These are phyloP conservation scores for Otolemur crassicaudatus DNA, from an alignment of 2,797 vertebrate species.

Conservation along the genomic window DNA sequence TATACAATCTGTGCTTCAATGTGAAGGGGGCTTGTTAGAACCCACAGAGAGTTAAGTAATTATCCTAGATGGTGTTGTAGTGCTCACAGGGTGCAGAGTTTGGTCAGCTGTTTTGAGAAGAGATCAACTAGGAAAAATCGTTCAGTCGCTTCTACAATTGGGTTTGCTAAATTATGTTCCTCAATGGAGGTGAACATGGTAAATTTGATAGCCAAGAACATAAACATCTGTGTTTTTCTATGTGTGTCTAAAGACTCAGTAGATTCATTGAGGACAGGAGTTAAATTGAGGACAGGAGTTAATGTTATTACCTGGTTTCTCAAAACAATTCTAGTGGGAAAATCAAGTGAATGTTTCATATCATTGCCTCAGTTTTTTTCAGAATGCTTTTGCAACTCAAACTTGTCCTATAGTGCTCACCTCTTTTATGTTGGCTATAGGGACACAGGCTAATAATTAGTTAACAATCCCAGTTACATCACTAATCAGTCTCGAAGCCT, in stretches of 20 bases:
- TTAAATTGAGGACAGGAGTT: background rate
- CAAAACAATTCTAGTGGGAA: background rate
- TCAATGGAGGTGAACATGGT: background rate
- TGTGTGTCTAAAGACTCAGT: background rate
- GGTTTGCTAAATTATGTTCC: background rate
- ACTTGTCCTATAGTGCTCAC: background rate
- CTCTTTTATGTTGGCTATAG: background rate
- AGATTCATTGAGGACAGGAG: background rate
- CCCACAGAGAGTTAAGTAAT: conserved; percentile 39
- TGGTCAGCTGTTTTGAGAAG: conserved; percentile 19
- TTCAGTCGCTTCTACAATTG: background rate
- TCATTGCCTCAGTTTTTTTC: background rate
- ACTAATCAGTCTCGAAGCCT: background rate
- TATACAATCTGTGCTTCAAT: background rate
- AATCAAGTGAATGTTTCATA: background rate
- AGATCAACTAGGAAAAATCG: conserved; percentile 36
- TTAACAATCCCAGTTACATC: background rate
- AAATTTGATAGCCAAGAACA: background rate
- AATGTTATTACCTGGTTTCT: background rate
- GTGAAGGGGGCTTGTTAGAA: conserved; percentile 59
- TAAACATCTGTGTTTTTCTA: background rate
- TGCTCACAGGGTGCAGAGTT: background rate
- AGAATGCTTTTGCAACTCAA: background rate
- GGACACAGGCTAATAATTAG: background rate
- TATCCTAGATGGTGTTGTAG: conserved; percentile 21